A percentile compares a stretch with the other conserved stretches of the same genome.
Evolutionary conservation across 1,140 invertebrate species (phyloP).

Genomic region (Drosophila saltans): DNA sequence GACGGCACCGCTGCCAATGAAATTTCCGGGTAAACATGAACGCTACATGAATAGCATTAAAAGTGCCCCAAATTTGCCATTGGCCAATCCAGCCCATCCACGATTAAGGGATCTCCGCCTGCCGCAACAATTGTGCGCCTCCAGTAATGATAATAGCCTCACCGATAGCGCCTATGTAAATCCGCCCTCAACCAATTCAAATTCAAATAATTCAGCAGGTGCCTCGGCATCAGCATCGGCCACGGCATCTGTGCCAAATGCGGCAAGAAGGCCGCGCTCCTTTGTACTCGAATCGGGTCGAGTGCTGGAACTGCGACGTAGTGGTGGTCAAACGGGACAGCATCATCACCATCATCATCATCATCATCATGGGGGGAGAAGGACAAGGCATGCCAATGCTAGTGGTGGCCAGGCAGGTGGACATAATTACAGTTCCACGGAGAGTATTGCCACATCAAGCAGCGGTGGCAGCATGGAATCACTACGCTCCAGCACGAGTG

Average conservation of each 20-base stretch:
- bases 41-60: constrained; percentile 89
- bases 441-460: constrained; percentile 93
- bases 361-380: constrained; percentile 52
- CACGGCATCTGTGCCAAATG: constrained; percentile 20
- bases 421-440: constrained; percentile 91
- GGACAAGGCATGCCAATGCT: neutral
- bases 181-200: constrained; percentile 75
- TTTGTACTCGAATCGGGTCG: constrained; percentile 78
- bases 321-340: constrained; percentile 37
- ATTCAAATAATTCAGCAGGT: constrained; percentile 48
- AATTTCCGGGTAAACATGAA: constrained; percentile 87
- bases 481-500: constrained; percentile 91
- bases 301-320: constrained; percentile 83
- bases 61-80: constrained; percentile 89
- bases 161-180: constrained; percentile 82
- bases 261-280: constrained; percentile 63
- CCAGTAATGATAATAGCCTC: constrained; percentile 87
- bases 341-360: constrained; percentile 80
- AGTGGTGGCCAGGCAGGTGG: constrained; percentile 63
- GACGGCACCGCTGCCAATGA: constrained; percentile 90
- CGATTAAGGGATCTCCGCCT: constrained; percentile 87
- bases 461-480: constrained; percentile 93
- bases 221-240: constrained; percentile 45
- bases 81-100: constrained; percentile 87
- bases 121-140: constrained; percentile 73